Evolutionary conservation across 2,113 vertebrate genomes (phyloP), one percentile per base, ranked within the genome.

Genomic region (Lepus timidus): DNA sequence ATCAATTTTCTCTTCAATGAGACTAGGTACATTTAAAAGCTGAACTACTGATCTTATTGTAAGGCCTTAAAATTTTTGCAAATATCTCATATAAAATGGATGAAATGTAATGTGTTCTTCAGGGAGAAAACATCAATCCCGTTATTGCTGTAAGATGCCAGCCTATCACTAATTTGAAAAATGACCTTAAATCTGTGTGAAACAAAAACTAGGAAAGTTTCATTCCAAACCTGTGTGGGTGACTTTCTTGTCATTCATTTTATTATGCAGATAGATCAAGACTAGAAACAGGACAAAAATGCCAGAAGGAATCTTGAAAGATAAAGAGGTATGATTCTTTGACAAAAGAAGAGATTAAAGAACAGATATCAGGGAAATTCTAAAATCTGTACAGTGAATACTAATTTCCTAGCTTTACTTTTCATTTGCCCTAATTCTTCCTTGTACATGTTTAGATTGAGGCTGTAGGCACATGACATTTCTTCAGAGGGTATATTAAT

Each of bases 31-130:
- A 92, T 70, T 14, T 75, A 89, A 75, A 90, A 80, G 11, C 33
- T 88, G 49, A 92, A 82, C 74, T 87, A 71, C 22, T 75, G 52
- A 90, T 62, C 19, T 95, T 80, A 91, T 14, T 81, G 31, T 85
- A 91, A 86, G 85, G n/a, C 81, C 71, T 62, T 17, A 90, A 68
- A 64, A 93, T 75, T 78, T 87, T 36, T 93, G 39, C 29, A 85
- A 79, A 80, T 4, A 90, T 23, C 44, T 85, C 90, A 75, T 76
- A 51, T 27, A 68, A 73, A 85, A 68, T 20, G 20, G 78, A 76
- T 33, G 81, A 0, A 62, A 44, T 31, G 17, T 89, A 93, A 84
- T 10, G 78, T 93, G 52, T 91, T 87, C 83, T 93, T 67, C 44
- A 65, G 67, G 92, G 13, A 88, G 8, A 91, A 39, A 33, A 4